Percentiles rank a stretch among this genome's conserved stretches.
Conservation (phyloP, 1,140 invertebrate genomes). For the Aphelenchoides avenae region DNA sequence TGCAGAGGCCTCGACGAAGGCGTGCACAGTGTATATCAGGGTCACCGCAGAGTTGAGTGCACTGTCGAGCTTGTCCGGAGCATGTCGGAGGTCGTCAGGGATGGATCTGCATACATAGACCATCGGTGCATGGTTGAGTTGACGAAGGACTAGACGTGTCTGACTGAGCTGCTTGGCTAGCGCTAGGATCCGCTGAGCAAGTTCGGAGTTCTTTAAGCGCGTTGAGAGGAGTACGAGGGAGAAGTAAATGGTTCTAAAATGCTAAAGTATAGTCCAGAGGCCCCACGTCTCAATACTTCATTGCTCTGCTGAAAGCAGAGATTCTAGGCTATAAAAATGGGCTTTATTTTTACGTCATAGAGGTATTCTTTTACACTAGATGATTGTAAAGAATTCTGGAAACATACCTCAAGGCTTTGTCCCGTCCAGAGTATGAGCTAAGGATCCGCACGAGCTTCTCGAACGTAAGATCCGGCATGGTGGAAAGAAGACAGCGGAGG, state of each 20-base stretch:
- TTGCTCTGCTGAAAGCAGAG: no score
- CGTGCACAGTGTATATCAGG: slow-evolving; percentile 17
- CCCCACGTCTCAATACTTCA: no score
- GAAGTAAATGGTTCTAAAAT: slow-evolving; percentile 24
- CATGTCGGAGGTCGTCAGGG: not conserved
- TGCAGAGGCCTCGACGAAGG: slow-evolving; percentile 14
- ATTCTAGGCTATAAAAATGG: no score
- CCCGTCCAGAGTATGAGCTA: no score
- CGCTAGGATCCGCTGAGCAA: slow-evolving; percentile 17
- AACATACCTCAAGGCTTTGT: no score
- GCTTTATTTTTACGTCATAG: no score
- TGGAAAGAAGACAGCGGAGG: no score
- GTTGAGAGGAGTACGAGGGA: slow-evolving; percentile 12
- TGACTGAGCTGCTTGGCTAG: slow-evolving; percentile 15
- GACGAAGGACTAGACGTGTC: slow-evolving; percentile 11
- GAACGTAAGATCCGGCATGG: no score
- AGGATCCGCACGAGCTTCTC: no score
- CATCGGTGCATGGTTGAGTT: slow-evolving; percentile 13
- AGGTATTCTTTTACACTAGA: no score
- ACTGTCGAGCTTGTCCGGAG: slow-evolving; percentile 10
- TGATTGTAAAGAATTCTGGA: no score
- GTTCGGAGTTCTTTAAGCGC: slow-evolving; percentile 6
- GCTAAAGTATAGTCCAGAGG: no score
- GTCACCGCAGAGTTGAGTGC: slow-evolving; percentile 8
- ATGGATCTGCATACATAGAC: not conserved